Percentiles rank a stretch among this genome's conserved stretches.
Evolutionary conservation across 2,113 vertebrate genomes (phyloP).

Genomic region (Columbina picui): DNA sequence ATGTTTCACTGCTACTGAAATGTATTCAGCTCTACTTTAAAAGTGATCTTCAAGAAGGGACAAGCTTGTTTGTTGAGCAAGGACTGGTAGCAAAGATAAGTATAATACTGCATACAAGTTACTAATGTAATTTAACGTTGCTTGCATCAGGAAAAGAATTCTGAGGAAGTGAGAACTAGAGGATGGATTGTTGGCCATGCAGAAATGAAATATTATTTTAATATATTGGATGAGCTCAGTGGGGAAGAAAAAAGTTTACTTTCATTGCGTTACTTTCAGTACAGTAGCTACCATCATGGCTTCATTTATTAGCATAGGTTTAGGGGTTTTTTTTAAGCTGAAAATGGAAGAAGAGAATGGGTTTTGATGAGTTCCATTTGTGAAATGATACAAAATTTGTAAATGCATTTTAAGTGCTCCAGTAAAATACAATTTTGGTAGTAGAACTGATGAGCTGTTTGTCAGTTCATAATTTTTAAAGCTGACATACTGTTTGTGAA

Average conservation of each 20-base stretch:
- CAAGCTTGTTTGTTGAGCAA: conserved; percentile 74
- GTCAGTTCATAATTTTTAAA: background rate
- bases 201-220: background rate
- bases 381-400: background rate
- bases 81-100: conserved; percentile 86
- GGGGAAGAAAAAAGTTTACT: fast-evolving
- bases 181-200: background rate
- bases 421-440: background rate
- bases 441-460: background rate
- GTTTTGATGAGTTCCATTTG: background rate
- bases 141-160: background rate
- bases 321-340: background rate
- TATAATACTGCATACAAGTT: background rate
- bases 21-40: conserved; percentile 76
- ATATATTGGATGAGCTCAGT: background rate
- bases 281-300: background rate
- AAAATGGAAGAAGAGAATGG: background rate
- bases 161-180: background rate
- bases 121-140: background rate
- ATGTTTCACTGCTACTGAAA: conserved; percentile 77
- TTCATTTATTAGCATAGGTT: background rate
- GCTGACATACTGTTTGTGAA: fast-evolving
- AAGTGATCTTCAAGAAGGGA: conserved; percentile 52
- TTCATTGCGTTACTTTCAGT: background rate
- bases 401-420: background rate